Evolutionary conservation across 2,888 invertebrate genomes (phyloP), one percentile per base, ranked within the genome.

Genomic region (Cheilosia soror): DNA sequence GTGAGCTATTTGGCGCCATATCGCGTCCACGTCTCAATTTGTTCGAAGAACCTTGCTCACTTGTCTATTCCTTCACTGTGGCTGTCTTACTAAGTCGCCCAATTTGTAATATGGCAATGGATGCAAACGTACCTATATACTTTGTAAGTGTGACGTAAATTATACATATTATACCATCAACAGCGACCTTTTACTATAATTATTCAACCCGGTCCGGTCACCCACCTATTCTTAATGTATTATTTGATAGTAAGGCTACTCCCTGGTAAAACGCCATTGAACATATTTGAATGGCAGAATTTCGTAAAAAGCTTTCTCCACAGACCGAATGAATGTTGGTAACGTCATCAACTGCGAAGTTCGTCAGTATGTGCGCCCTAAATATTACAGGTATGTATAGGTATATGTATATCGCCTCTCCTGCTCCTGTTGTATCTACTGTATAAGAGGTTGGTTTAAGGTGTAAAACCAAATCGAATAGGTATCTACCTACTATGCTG

Each of bases 251-350:
- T 9, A n/a, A 2, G 7, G 44, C 29, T 29, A 20, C 20, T 20
- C 20, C 20, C 20, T 13, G 25, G 9, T 58, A 47, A 20, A n/a
- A 5, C 47, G 40, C 29, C 37, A 25, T 58, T 25, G 42, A 58
- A 58, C 42, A 42, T 15, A 42, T 66, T 66, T 49, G 51, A 68
- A 42, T 57, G 20, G 4, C 4, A 44, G 6, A 51, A 37, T n/a
- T 58, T 75, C 37, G 37, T 47, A 37, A 42, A 76, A 76, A 66
- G 66, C 66, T 68, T 68, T 33, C 37, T 5, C 44, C 13, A 37
- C 37, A 25, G 5, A 49, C 49, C 20, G 29, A 44, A 27, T 15
- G 33, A 42, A 62, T 27, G 62, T 25, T 37, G 44, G 5, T 63
- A 62, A 44, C 73, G 62, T 53, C 62, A 62, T 29, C 62, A 33